Conservation (phyloP, 2,113 vertebrate genomes). For the Canis aureus region DNA sequence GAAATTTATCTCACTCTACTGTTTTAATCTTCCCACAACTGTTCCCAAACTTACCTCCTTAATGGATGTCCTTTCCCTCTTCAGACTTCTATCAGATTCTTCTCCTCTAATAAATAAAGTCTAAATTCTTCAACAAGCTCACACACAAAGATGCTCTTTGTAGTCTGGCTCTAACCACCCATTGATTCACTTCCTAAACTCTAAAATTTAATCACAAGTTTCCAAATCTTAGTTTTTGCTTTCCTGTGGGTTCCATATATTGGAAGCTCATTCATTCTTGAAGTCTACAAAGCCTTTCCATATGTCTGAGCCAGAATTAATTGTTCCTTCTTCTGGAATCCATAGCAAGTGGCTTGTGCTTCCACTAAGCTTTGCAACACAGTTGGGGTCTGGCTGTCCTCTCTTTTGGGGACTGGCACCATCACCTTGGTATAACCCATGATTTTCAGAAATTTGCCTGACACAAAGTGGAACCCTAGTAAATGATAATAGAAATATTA, state of each 20-base stretch:
- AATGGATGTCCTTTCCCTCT: background rate
- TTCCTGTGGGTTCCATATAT: background rate
- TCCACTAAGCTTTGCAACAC: background rate
- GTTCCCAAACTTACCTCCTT: background rate
- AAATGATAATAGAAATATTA: background rate
- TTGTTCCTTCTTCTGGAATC: background rate
- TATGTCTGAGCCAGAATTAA: background rate
- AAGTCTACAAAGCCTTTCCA: background rate
- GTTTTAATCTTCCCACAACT: background rate
- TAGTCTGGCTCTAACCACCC: background rate
- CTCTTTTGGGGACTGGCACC: background rate
- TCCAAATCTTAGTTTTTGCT: background rate
- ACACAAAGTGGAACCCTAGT: background rate
- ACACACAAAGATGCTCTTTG: background rate
- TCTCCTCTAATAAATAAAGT: background rate
- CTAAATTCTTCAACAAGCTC: background rate
- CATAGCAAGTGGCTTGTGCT: background rate
- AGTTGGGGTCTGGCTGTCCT: background rate
- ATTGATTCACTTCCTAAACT: background rate
- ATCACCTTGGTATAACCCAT: background rate
- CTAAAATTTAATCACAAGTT: background rate
- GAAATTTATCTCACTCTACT: background rate
- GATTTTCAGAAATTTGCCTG: background rate
- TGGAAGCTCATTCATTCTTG: background rate
- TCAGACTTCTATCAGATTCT: background rate